phyloP scores from a whole-genome alignment of 2,888 invertebrate genomes.

The Pheosia tremula region DNA sequence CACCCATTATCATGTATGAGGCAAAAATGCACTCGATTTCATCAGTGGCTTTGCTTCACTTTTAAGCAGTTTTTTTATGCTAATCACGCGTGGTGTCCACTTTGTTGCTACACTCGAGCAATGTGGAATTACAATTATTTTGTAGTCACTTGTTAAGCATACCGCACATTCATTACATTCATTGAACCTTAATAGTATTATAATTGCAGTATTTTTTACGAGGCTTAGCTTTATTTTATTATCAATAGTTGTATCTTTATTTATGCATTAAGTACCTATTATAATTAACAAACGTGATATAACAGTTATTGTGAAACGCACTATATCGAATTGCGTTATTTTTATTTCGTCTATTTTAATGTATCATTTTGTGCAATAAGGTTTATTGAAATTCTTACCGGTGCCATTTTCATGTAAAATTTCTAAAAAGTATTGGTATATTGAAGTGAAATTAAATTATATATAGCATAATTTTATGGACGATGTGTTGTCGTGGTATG shows the following conservation, averaged over 20 bases:
- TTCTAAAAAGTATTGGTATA: background rate
- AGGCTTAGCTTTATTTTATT: background rate
- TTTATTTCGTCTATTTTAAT: too few species aligned
- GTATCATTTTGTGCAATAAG: too few species aligned
- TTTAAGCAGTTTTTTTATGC: constrained; percentile 23
- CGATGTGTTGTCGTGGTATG: background rate
- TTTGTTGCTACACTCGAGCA: constrained; percentile 24
- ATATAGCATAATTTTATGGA: too few species aligned
- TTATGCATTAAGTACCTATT: background rate
- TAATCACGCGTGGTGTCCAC: constrained; percentile 21
- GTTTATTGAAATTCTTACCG: background rate
- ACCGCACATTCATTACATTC: constrained; percentile 18
- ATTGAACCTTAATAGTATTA: constrained; percentile 23
- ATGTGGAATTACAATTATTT: constrained; percentile 33
- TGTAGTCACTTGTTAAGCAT: constrained; percentile 29
- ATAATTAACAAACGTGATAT: background rate
- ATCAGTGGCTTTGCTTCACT: background rate
- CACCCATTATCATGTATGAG: background rate
- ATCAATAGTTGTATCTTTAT: background rate
- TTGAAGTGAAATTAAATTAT: background rate
- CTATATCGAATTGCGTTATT: too few species aligned
- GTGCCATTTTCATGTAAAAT: background rate
- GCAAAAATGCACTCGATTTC: background rate
- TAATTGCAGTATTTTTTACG: constrained; percentile 31
- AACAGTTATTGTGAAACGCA: too few species aligned